A percentile compares a stretch with the other conserved stretches of the same genome.
These are phyloP conservation scores for Halcyon smyrnensis DNA, from an alignment of 2,797 vertebrate species.

Conservation along the genomic window DNA sequence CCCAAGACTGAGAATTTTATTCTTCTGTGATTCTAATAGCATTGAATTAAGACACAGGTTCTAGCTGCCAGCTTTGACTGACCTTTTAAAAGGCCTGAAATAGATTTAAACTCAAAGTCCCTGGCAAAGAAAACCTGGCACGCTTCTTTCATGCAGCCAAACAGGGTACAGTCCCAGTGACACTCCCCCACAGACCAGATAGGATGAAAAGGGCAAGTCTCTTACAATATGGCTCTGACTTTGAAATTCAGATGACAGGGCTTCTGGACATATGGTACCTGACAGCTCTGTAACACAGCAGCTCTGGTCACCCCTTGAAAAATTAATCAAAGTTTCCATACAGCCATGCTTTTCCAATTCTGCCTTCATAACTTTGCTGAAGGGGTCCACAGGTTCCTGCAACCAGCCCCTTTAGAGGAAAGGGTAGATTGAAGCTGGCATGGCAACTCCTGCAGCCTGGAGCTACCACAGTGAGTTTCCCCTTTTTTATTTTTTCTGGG, in stretches of 20 bases:
- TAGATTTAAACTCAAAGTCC: slow-evolving; percentile 52
- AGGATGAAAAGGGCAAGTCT: slow-evolving; percentile 62
- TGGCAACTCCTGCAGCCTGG: background rate
- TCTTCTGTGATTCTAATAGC: slow-evolving; percentile 39
- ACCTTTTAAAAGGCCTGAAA: slow-evolving; percentile 61
- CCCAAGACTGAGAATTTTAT: background rate
- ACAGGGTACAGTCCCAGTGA: background rate
- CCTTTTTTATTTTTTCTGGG: background rate
- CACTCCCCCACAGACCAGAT: slow-evolving; percentile 23
- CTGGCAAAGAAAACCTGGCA: slow-evolving; percentile 51
- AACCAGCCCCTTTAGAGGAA: background rate
- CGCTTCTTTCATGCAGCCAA: background rate
- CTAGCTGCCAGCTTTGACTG: slow-evolving; percentile 54
- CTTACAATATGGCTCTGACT: slow-evolving; percentile 44
- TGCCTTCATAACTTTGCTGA: background rate
- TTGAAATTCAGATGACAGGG: slow-evolving; percentile 51
- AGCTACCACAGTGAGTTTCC: background rate
- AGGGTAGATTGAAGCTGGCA: background rate
- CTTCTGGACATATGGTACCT: background rate
- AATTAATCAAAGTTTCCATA: slow-evolving; percentile 23
- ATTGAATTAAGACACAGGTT: slow-evolving; percentile 49
- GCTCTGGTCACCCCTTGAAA: slow-evolving; percentile 35
- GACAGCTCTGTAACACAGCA: slow-evolving; percentile 36
- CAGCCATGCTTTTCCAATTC: background rate
- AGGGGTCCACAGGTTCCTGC: background rate